Evolutionary conservation across 1,140 invertebrate genomes (phyloP), one percentile per base, ranked within the genome.

Genomic region (Drosophila pectinifera): DNA sequence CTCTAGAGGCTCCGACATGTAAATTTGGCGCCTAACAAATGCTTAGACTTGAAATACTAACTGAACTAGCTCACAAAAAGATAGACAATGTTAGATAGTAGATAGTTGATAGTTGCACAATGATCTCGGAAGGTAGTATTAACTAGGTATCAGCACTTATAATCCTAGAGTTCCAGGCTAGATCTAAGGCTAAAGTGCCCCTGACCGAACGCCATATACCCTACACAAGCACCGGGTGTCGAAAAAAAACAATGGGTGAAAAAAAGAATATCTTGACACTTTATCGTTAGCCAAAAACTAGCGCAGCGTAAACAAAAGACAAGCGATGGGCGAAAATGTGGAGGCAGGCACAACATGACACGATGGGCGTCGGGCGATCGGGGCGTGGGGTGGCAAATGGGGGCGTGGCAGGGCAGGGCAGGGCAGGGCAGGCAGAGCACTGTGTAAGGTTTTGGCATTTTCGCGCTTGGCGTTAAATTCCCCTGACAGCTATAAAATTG

Each of bases 251-350:
- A 38, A 77, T 56, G 56, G 45, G 67, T 42, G 59, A 67, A 62
- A 77, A 64, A 70, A 68, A 39, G 70, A 88, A 89, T 80, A 84
- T 84, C 84, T 88, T 88, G 84, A 88, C 84, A 88, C 80, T 88
- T 88, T 82, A 88, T 89, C 84, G 84, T 88, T 88, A 88, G 84
- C 84, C 84, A 89, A 89, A 88, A 88, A 88, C 76, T 89, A 89
- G 84, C 83, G 79, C 84, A 88, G 78, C 84, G 75, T 73, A 88
- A 68, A 67, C 73, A 77, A 77, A 78, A 79, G 63, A 51, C 65
- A 78, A 49, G 42, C 55, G 65, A 55, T 56, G 75, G 43, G 49
- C 51, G 61, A 59, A 56, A 36, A 45, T 41, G 75, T 45, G 51
- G 74, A 64, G 75, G 82, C 78, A 83, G 83, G 70, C 79, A 79